Percentiles rank a stretch among this genome's conserved stretches.
Conservation (phyloP, 2,113 vertebrate genomes). For the Phaetusa simplex region DNA sequence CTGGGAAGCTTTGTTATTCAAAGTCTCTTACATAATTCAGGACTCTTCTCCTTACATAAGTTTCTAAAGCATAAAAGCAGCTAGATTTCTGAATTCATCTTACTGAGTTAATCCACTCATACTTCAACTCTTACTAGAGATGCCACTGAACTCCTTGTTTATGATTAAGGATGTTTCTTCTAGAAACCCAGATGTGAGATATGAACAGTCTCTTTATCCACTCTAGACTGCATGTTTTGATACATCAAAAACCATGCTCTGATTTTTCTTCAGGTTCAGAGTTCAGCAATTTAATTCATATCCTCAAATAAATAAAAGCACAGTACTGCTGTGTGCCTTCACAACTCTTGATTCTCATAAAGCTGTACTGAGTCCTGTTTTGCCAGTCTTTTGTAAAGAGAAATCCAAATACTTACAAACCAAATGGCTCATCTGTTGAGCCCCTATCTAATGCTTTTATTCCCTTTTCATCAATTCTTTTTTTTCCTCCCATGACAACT, state of each 20-base stretch:
- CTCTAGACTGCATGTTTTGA: not conserved
- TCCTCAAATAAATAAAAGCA: not conserved
- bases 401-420: not conserved
- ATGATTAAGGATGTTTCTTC: not conserved
- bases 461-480: not conserved
- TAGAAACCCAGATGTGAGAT: not conserved
- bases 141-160: not conserved
- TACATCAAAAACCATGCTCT: not conserved
- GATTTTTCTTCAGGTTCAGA: not conserved
- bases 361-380: not conserved
- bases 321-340: not conserved
- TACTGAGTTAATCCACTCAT: not conserved
- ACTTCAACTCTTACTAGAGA: not conserved
- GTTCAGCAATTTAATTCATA: not conserved
- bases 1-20: conserved; percentile 16
- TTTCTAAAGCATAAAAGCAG: conserved; percentile 1
- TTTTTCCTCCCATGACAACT: not conserved
- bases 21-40: conserved; percentile 33
- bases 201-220: not conserved
- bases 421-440: not conserved
- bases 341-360: not conserved
- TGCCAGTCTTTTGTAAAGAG: not conserved
- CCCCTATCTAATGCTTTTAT: not conserved
- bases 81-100: conserved; percentile 5
- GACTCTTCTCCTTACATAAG: not conserved